A percentile compares a stretch with the other conserved stretches of the same genome.
phyloP scores from a whole-genome alignment of 64 coral and sea anemone genomes.

The Trachythela sp. region DNA sequence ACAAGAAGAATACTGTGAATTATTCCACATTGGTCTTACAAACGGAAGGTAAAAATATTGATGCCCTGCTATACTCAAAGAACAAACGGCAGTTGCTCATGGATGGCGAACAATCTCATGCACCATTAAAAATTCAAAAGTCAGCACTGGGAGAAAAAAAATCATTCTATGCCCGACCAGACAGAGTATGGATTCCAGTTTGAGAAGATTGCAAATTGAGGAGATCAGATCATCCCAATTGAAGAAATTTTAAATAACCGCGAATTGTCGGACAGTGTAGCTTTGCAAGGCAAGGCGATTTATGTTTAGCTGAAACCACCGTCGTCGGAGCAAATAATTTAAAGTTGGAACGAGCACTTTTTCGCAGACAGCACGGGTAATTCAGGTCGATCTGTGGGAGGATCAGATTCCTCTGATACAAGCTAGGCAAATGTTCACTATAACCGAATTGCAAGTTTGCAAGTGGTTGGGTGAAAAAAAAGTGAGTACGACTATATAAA shows the following conservation, averaged over 20 bases:
- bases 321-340: not conserved
- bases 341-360: not conserved
- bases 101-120: slow-evolving; percentile 16
- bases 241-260: not conserved
- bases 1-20: slow-evolving; percentile 46
- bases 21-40: slow-evolving; percentile 45
- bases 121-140: slow-evolving; percentile 46
- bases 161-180: not conserved
- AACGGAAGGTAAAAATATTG: slow-evolving; percentile 34
- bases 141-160: slow-evolving; percentile 3
- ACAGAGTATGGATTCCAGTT: slow-evolving; percentile 22
- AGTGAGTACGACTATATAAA: not conserved
- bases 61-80: slow-evolving; percentile 45
- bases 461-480: not conserved
- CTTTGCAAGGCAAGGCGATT: not conserved
- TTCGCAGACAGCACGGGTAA: slow-evolving; percentile 18
- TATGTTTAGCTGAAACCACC: slow-evolving; percentile 2
- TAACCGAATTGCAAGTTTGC: slow-evolving; percentile 1
- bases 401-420: slow-evolving; percentile 7
- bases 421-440: not conserved
- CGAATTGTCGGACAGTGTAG: not conserved
- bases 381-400: slow-evolving; percentile 21
- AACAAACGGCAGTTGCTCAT: slow-evolving; percentile 36
- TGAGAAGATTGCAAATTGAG: not conserved
- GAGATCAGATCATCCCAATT: not conserved